Percentiles rank a stretch among this genome's conserved stretches.
Evolutionary conservation across 2,797 vertebrate genomes (phyloP).

Genomic region (Pogonophryne albipinna): DNA sequence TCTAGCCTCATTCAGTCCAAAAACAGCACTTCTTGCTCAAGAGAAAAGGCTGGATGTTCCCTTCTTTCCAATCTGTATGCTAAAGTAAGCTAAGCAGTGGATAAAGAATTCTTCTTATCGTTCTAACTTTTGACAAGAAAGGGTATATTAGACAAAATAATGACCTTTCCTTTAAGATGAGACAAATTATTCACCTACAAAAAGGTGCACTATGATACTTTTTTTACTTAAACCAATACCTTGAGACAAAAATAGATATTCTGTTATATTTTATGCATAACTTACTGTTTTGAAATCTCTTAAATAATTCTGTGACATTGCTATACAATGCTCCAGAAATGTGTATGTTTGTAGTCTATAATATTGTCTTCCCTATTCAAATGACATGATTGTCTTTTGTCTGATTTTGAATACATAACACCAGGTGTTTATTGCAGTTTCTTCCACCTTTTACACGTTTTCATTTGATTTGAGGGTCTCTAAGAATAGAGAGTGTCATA

Average conservation of each 20-base stretch:
- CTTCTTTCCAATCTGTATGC: too few relatives aligned
- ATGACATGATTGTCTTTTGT: not conserved
- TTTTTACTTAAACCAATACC: not conserved
- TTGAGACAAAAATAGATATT: not conserved
- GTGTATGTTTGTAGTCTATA: not conserved
- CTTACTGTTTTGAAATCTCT: not conserved
- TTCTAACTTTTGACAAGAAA: too few relatives aligned
- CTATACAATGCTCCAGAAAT: fast-evolving
- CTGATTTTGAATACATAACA: not conserved
- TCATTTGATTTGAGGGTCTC: not conserved
- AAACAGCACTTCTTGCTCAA: too few relatives aligned
- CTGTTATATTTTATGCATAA: too few relatives aligned
- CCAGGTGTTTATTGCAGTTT: not conserved
- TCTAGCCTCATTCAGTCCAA: not conserved
- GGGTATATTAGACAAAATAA: too few relatives aligned
- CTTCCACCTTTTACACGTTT: not conserved
- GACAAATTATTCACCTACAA: not conserved
- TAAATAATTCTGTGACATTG: not conserved
- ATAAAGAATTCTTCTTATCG: too few relatives aligned
- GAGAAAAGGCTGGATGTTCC: too few relatives aligned
- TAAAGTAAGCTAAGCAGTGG: too few relatives aligned
- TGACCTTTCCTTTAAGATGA: too few relatives aligned
- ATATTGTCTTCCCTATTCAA: not conserved
- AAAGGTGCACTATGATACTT: too few relatives aligned
- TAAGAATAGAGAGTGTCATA: not conserved